Conservation (phyloP, 2,113 vertebrate genomes). For the Chionomys nivalis region DNA sequence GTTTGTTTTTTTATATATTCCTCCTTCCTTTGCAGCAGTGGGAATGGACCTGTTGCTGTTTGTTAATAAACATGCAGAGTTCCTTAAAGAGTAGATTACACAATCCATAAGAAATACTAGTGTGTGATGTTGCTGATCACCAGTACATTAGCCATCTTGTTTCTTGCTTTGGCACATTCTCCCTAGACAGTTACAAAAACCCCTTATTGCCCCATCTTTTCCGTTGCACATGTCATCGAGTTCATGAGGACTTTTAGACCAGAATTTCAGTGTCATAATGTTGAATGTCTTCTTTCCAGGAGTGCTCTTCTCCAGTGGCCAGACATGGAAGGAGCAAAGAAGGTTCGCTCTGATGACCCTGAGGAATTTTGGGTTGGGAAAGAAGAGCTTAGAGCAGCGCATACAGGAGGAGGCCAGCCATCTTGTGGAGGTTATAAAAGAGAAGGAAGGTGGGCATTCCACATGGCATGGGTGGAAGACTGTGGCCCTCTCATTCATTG, state of each 20-base stretch:
- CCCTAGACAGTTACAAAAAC: neutral
- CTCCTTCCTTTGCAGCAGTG: neutral
- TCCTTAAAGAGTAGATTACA: neutral
- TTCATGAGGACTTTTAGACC: neutral
- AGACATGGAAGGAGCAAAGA: conserved; percentile 74
- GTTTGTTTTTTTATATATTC: neutral
- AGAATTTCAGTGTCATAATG: neutral
- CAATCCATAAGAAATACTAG: neutral
- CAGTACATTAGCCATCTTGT: neutral
- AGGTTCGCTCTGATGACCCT: conserved; percentile 77
- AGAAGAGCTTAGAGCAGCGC: conserved; percentile 72
- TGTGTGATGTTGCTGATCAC: neutral
- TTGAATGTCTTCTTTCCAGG: conserved; percentile 40
- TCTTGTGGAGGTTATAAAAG: conserved; percentile 81
- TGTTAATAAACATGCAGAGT: neutral
- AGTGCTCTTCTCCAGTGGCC: conserved; percentile 64
- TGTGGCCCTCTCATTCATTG: neutral
- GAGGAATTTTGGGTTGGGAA: conserved; percentile 86
- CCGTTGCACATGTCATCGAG: too few relatives aligned
- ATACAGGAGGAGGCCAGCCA: conserved; percentile 87
- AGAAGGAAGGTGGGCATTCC: conserved; percentile 83
- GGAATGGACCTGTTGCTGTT: neutral
- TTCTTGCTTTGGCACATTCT: neutral
- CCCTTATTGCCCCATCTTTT: neutral
- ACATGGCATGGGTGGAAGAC: neutral